A percentile compares a stretch with the other conserved stretches of the same genome.
phyloP scores from a whole-genome alignment of 1,140 invertebrate species.

The Drosophila guanche region DNA sequence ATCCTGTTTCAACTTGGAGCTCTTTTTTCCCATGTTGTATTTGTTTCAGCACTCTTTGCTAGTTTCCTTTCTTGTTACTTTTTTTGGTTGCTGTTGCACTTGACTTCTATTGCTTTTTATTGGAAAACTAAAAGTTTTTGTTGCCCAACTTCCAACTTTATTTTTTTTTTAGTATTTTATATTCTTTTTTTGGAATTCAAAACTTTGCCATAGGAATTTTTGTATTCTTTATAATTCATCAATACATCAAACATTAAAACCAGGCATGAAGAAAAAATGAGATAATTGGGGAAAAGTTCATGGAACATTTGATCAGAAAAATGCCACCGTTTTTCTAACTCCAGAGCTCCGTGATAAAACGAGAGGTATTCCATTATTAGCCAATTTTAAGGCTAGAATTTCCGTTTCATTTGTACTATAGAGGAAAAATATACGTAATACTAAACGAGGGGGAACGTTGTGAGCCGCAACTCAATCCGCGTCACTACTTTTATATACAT shows the following conservation, averaged over 20 bases:
- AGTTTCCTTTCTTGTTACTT: constrained; percentile 13
- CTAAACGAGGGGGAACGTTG: too few relatives aligned
- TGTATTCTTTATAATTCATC: constrained; percentile 65
- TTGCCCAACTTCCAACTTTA: constrained; percentile 48
- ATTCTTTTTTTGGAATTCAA: constrained; percentile 21
- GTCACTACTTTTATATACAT: too few relatives aligned
- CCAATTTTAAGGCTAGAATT: too few relatives aligned
- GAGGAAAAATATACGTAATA: too few relatives aligned
- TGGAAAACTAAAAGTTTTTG: constrained; percentile 53
- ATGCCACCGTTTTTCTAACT: too few relatives aligned
- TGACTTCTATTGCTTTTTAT: constrained; percentile 72
- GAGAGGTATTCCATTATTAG: too few relatives aligned
- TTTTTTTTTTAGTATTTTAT: constrained; percentile 14
- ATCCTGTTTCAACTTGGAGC: constrained; percentile 96
- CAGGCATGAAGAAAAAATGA: constrained; percentile 4
- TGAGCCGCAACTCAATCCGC: too few relatives aligned
- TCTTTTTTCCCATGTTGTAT: constrained; percentile 92
- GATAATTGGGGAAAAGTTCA: constrained; percentile 16
- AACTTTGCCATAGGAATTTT: constrained; percentile 78
- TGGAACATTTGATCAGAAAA: constrained; percentile 44
- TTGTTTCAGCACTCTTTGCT: constrained; percentile 23
- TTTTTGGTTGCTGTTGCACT: constrained; percentile 45
- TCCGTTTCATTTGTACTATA: too few relatives aligned
- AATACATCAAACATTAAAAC: constrained; percentile 12
- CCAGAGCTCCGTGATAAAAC: too few relatives aligned